Percentiles rank a stretch among this genome's conserved stretches.
These are phyloP conservation scores for Ctenopoma multispine DNA, from an alignment of 2,797 vertebrate species.

Conservation along the genomic window DNA sequence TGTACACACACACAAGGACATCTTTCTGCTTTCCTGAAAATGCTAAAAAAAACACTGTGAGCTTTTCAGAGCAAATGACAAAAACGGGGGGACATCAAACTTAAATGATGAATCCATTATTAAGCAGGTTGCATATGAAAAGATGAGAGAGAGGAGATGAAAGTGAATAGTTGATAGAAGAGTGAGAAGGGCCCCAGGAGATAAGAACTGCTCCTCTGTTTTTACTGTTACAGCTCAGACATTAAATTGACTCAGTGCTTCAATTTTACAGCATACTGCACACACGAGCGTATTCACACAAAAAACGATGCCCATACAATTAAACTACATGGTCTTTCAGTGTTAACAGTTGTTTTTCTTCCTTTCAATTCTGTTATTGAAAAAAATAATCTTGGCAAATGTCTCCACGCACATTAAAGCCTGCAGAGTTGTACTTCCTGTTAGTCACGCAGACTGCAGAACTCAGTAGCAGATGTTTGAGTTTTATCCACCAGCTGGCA, in stretches of 20 bases:
- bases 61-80: constrained; percentile 50
- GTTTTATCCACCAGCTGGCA: constrained; percentile 41
- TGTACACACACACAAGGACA: constrained; percentile 29
- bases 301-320: constrained; percentile 6
- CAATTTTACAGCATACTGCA: constrained; percentile 1
- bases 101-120: constrained; percentile 71
- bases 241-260: constrained; percentile 18
- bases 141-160: constrained; percentile 59
- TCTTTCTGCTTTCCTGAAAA: constrained; percentile 39
- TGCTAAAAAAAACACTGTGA: constrained; percentile 34
- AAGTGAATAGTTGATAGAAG: constrained; percentile 61
- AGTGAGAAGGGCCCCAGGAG: constrained; percentile 45
- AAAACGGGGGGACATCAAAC: constrained; percentile 61
- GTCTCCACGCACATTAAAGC: constrained; percentile 24
- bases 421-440: constrained; percentile 23
- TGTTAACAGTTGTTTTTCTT: constrained; percentile 13
- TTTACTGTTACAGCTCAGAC: constrained; percentile 36
- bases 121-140: constrained; percentile 59
- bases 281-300: constrained; percentile 11
- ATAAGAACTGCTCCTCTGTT: constrained; percentile 33
- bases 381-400: constrained; percentile 5
- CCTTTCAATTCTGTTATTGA: constrained; percentile 25
- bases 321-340: constrained; percentile 36
- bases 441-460: constrained; percentile 27
- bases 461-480: constrained; percentile 3